These are phyloP conservation scores for Nomada flava DNA, from an alignment of 2,888 invertebrate genomes.

Conservation along the genomic window DNA sequence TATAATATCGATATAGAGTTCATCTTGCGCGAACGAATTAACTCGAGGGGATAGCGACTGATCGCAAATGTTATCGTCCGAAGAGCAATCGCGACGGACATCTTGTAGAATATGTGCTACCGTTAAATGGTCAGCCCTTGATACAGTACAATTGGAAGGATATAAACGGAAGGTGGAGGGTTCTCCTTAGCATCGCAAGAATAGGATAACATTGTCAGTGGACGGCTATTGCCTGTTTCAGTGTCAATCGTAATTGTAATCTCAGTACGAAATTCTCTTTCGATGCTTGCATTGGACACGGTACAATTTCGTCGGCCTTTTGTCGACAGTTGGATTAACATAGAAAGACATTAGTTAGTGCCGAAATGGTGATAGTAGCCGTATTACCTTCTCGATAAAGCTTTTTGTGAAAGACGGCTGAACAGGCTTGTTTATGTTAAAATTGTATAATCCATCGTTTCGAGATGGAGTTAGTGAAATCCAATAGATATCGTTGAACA, in stretches of 20 bases:
- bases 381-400: slow-evolving; percentile 3
- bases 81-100: slow-evolving; percentile 10
- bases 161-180: slow-evolving; percentile 30
- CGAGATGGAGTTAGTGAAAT: too few relatives aligned
- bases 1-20: neutral
- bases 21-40: neutral
- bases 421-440: neutral
- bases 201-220: slow-evolving; percentile 35
- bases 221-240: slow-evolving; percentile 53
- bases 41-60: neutral
- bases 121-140: slow-evolving; percentile 16
- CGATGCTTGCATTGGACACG: slow-evolving; percentile 28
- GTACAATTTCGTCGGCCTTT: neutral
- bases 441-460: neutral
- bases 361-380: slow-evolving; percentile 3
- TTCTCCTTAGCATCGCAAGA: neutral
- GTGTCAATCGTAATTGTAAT: slow-evolving; percentile 22
- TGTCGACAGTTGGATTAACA: slow-evolving; percentile 9
- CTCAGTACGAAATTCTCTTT: slow-evolving; percentile 18
- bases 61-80: neutral
- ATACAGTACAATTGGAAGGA: slow-evolving; percentile 26
- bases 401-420: neutral
- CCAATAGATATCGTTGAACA: too few relatives aligned
- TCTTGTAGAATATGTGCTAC: slow-evolving; percentile 6
- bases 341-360: slow-evolving; percentile 16